Evolutionary conservation across 2,113 vertebrate species (phyloP).

Genomic region (Rissa tridactyla): DNA sequence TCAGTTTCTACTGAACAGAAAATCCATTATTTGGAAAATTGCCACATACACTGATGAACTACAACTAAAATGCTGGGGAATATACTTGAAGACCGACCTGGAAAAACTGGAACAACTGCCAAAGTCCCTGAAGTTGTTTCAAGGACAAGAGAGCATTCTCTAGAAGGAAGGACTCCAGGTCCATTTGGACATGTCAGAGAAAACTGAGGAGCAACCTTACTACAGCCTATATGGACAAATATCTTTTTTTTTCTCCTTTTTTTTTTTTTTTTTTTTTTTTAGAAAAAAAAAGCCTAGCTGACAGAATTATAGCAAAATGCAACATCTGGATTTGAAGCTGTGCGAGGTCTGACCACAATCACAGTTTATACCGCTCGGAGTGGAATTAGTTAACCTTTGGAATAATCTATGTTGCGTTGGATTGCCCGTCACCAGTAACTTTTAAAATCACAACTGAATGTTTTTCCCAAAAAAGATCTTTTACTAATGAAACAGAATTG

Average conservation of each 20-base stretch:
- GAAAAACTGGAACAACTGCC: background rate
- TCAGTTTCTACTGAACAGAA: constrained; percentile 35
- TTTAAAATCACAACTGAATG: background rate
- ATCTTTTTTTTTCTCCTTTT: background rate
- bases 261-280: too few species aligned
- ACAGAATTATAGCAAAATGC: background rate
- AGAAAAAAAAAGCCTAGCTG: background rate
- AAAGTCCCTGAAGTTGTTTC: background rate
- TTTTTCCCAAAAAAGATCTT: background rate
- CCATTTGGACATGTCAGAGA: background rate
- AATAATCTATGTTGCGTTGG: background rate
- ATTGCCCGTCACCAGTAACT: background rate
- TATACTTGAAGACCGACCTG: constrained; percentile 5
- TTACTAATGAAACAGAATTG: background rate
- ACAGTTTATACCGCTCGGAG: background rate
- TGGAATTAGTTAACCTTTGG: background rate
- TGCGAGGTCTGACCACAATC: background rate
- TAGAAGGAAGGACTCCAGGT: background rate
- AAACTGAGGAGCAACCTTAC: background rate
- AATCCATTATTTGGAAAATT: constrained; percentile 41
- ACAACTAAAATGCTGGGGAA: background rate
- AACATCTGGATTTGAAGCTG: background rate
- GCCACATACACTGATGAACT: background rate
- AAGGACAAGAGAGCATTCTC: background rate
- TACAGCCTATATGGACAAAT: background rate